Conservation (phyloP, 2,888 invertebrate genomes). For the Pilophorus perplexus region DNA sequence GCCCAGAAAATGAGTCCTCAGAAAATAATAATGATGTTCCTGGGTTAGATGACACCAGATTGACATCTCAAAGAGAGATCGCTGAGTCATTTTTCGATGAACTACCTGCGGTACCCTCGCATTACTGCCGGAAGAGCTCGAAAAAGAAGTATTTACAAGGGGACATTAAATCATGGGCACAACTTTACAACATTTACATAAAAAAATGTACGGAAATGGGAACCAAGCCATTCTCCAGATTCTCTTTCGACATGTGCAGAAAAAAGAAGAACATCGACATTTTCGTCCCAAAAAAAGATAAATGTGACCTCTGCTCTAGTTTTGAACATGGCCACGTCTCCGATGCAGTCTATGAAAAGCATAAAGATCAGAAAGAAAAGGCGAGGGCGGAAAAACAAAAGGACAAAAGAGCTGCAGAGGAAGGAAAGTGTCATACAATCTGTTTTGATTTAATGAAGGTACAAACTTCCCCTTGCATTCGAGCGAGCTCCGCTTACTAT, state of each 20-base stretch:
- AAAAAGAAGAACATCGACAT: background rate
- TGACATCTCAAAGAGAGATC: too few species aligned
- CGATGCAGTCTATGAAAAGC: background rate
- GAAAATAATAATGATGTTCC: too few species aligned
- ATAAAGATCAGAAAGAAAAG: background rate
- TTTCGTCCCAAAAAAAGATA: constrained; percentile 27
- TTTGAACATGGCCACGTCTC: background rate
- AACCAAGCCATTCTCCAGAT: background rate
- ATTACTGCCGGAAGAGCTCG: constrained; percentile 14
- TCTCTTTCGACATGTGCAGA: background rate
- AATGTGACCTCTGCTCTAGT: constrained; percentile 10
- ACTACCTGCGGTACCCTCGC: constrained; percentile 9
- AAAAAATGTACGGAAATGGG: background rate
- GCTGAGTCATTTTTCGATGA: constrained; percentile 15
- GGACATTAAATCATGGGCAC: constrained; percentile 4
- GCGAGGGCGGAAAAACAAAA: constrained; percentile 12
- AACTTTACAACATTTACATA: constrained; percentile 1
- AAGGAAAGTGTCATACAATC: background rate
- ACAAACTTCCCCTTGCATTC: background rate
- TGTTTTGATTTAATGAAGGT: constrained; percentile 18
- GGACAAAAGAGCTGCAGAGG: background rate
- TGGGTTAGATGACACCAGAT: too few species aligned
- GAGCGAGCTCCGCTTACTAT: constrained; percentile 1
- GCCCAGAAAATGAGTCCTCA: too few species aligned
- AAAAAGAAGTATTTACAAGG: constrained; percentile 4